A percentile compares a stretch with the other conserved stretches of the same genome.
phyloP scores from a whole-genome alignment of 2,888 invertebrate genomes.

The Ophion ellenae region DNA sequence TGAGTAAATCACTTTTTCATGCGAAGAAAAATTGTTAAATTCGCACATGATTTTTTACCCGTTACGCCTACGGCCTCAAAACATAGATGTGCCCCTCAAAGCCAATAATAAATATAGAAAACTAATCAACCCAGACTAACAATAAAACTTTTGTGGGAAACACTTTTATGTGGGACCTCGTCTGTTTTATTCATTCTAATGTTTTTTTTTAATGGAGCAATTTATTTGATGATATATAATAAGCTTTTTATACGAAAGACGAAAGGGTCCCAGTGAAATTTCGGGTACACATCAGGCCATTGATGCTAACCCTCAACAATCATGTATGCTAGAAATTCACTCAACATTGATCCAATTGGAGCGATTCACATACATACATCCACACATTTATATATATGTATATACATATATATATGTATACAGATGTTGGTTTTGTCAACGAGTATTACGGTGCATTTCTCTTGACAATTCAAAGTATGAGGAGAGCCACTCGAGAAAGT shows the following conservation, averaged over 20 bases:
- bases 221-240: slow-evolving; percentile 19
- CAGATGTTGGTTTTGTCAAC: not conserved
- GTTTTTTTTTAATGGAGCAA: not conserved
- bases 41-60: too few species aligned
- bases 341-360: slow-evolving; percentile 49
- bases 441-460: slow-evolving; percentile 24
- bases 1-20: too few species aligned
- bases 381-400: not conserved
- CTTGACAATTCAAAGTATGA: slow-evolving; percentile 48
- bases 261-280: slow-evolving; percentile 40
- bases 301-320: slow-evolving; percentile 23
- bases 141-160: too few species aligned
- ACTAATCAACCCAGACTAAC: too few species aligned
- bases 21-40: too few species aligned
- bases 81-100: too few species aligned
- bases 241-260: not conserved
- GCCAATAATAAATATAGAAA: too few species aligned
- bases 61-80: too few species aligned
- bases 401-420: not conserved
- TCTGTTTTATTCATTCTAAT: not conserved
- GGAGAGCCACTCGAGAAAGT: not conserved
- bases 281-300: slow-evolving; percentile 38
- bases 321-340: slow-evolving; percentile 30
- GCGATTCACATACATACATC: not conserved
- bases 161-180: too few species aligned